Evolutionary conservation across 1,140 invertebrate genomes (phyloP), one percentile per base, ranked within the genome.

Genomic region (Bombus pyrosoma): DNA sequence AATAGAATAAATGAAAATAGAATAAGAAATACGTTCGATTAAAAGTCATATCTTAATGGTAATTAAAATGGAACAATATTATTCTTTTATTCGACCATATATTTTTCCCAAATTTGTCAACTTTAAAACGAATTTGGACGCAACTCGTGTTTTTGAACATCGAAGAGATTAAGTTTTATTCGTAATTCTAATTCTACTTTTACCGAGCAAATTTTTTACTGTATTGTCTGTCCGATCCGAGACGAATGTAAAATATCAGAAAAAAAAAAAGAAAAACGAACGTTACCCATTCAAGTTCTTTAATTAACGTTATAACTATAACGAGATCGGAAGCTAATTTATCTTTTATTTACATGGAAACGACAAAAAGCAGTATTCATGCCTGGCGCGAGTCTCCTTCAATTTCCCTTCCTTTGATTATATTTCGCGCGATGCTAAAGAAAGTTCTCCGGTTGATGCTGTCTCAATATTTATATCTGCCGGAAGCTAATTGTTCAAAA

Each of bases 361-460:
- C 18, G 66, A 22, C 32, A 37, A n/a, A 72, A 72, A 41, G 39
- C 28, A 2, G 71, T 13, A 41, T 53, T 53, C 47, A 53, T 53
- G 0, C 0, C 13, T 28, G 34, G 28, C 34, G 13, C 22, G 9
- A 8, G 13, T 25, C n/a, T 76, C 28, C 25, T 28, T 64, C 37
- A 64, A 78, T 32, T 78, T 37, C 75, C 28, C 9, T 25, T 32
- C 28, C 37, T 78, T 78, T 78, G 75, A 78, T 78, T 78, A 64
- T 78, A 78, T 66, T 78, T 64, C 75, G 57, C 13, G 57, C 15
- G 57, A 64, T 43, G 34, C 57, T 12, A 4, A 73, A 25, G 37
- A 78, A 78, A 78, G 15, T 78, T 78, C 59, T 53, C 53, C 37
- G n/a, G 59, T 78, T 78, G 64, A 78, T 78, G 59, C 59, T 78